Percentiles rank a stretch among this genome's conserved stretches.
phyloP scores from a whole-genome alignment of 2,888 invertebrate genomes.

The Eupithecia inturbata region DNA sequence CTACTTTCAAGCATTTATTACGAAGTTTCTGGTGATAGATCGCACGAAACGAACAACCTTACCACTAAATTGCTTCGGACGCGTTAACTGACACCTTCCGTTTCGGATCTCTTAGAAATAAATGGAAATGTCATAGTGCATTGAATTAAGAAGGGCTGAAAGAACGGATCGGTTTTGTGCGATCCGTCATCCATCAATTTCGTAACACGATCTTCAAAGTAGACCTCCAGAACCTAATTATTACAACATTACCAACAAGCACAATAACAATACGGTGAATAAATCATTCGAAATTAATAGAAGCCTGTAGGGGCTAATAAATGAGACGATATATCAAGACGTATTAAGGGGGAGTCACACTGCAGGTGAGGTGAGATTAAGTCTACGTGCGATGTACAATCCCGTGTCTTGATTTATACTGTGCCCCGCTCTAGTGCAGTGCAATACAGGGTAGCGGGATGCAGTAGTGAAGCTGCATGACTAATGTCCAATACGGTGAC shows the following conservation, averaged over 20 bases:
- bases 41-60: background rate
- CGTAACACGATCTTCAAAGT: background rate
- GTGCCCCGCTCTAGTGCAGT: conserved; percentile 46
- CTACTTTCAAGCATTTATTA: background rate
- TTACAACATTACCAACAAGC: conserved; percentile 31
- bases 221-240: conserved; percentile 18
- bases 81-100: background rate
- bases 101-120: background rate
- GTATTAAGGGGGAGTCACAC: conserved; percentile 63
- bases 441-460: background rate
- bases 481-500: background rate
- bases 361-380: conserved; percentile 69
- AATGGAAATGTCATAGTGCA: no score
- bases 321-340: conserved; percentile 72
- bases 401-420: conserved; percentile 62
- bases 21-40: background rate
- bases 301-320: conserved; percentile 58
- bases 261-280: conserved; percentile 44
- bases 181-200: background rate
- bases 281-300: conserved; percentile 52
- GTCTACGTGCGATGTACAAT: conserved; percentile 56
- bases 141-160: no score
- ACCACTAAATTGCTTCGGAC: background rate
- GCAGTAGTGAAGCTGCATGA: conserved; percentile 9
- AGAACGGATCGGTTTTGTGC: background rate